Percentiles rank a stretch among this genome's conserved stretches.
phyloP scores from a whole-genome alignment of 2,797 vertebrate species.

The Artibeus lituratus region DNA sequence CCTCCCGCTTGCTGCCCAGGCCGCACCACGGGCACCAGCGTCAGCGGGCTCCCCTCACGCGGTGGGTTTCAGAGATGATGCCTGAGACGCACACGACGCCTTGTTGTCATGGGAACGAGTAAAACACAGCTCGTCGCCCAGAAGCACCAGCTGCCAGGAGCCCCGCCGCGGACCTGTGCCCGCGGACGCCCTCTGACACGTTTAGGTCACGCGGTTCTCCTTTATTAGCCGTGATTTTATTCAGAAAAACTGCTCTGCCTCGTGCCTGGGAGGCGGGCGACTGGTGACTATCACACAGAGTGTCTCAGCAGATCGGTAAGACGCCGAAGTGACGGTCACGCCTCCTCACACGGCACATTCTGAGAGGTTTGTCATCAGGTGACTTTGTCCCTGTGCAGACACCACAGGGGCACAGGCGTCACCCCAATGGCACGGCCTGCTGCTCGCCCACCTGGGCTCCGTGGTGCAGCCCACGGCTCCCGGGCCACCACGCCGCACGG shows the following conservation, averaged over 20 bases:
- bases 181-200: accelerated
- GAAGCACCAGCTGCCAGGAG: accelerated
- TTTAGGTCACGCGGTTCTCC: background rate
- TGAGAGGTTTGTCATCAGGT: background rate
- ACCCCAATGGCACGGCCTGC: background rate
- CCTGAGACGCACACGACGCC: accelerated
- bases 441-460: background rate
- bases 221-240: background rate
- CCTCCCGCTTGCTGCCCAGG: background rate
- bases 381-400: background rate
- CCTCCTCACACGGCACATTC: background rate
- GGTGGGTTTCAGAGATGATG: background rate
- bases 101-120: background rate
- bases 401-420: background rate
- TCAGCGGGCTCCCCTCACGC: too few relatives aligned
- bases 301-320: background rate
- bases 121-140: accelerated
- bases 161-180: background rate
- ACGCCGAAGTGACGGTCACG: accelerated
- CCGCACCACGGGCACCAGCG: accelerated
- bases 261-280: accelerated
- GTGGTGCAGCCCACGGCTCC: too few relatives aligned
- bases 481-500: accelerated
- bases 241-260: accelerated
- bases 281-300: accelerated